Percentiles rank a stretch among this genome's conserved stretches.
Conservation (phyloP, 2,888 invertebrate genomes). For the Lacanobia wlatinum region DNA sequence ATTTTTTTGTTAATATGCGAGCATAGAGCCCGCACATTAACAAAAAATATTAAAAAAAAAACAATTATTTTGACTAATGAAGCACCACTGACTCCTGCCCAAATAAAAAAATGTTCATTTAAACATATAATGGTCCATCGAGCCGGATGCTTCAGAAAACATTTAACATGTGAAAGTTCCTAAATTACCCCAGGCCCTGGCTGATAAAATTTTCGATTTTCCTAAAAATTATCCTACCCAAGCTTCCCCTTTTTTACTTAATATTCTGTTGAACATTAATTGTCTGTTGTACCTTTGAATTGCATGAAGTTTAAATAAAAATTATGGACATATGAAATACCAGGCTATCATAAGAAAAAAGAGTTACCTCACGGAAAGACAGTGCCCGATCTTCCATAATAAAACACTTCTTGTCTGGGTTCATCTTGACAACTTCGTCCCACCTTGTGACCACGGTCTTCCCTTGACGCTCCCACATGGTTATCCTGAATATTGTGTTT, state of each 20-base stretch:
- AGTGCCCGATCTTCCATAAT: slow-evolving; percentile 92
- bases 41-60: too few species aligned
- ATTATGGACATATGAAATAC: not conserved
- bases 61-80: not conserved
- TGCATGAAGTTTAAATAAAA: too few species aligned
- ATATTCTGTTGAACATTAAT: not conserved
- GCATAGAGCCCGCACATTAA: too few species aligned
- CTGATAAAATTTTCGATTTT: too few species aligned
- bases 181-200: too few species aligned
- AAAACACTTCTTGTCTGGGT: slow-evolving; percentile 93
- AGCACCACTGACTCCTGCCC: not conserved
- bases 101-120: not conserved
- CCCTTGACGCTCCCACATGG: slow-evolving; percentile 88
- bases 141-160: not conserved
- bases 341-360: slow-evolving; percentile 11
- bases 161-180: too few species aligned
- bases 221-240: too few species aligned
- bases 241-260: too few species aligned
- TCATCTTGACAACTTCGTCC: slow-evolving; percentile 83
- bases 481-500: slow-evolving; percentile 88
- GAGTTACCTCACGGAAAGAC: slow-evolving; percentile 92
- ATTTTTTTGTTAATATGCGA: too few species aligned
- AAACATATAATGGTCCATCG: not conserved
- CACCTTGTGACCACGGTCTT: slow-evolving; percentile 91
- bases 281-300: too few species aligned